A percentile compares a stretch with the other conserved stretches of the same genome.
Evolutionary conservation across 2,113 vertebrate genomes (phyloP).

Genomic region (Archocentrus centrarchus): DNA sequence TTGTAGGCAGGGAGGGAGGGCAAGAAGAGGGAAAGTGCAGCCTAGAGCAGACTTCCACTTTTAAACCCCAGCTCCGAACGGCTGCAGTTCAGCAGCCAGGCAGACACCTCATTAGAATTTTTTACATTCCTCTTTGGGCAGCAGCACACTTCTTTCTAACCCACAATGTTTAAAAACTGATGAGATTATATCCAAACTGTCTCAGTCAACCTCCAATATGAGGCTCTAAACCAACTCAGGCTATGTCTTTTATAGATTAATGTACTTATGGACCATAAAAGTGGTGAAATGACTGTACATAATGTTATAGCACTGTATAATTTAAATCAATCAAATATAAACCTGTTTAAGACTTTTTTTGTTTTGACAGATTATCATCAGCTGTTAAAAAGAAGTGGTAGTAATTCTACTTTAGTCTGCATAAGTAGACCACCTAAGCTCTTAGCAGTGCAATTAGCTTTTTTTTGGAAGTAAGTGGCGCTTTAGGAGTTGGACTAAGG

Average conservation of each 20-base stretch:
- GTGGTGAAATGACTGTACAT: slow-evolving; percentile 2
- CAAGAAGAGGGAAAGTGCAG: slow-evolving; percentile 70
- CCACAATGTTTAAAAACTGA: slow-evolving; percentile 31
- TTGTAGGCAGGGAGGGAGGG: slow-evolving; percentile 33
- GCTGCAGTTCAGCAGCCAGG: slow-evolving; percentile 58
- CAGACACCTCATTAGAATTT: slow-evolving; percentile 72
- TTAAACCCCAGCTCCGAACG: slow-evolving; percentile 53
- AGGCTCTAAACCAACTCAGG: slow-evolving; percentile 25
- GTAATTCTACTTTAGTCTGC: slow-evolving; percentile 9
- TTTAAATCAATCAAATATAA: slow-evolving; percentile 13
- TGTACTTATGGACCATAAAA: slow-evolving; percentile 17
- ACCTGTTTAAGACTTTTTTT: background rate
- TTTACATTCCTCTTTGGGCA: slow-evolving; percentile 73
- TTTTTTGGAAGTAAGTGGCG: slow-evolving; percentile 31
- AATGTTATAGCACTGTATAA: background rate
- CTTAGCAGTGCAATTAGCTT: slow-evolving; percentile 43
- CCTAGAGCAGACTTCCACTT: slow-evolving; percentile 63
- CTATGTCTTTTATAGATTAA: slow-evolving; percentile 5
- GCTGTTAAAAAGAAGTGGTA: slow-evolving; percentile 9
- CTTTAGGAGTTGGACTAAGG: slow-evolving; percentile 40
- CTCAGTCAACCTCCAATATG: slow-evolving; percentile 22
- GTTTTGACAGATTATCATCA: slow-evolving; percentile 9
- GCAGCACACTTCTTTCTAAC: slow-evolving; percentile 44
- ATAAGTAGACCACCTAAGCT: slow-evolving; percentile 62
- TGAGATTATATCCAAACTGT: slow-evolving; percentile 7